Evolutionary conservation across 2,113 vertebrate genomes (phyloP).

Genomic region (Bos indicus): DNA sequence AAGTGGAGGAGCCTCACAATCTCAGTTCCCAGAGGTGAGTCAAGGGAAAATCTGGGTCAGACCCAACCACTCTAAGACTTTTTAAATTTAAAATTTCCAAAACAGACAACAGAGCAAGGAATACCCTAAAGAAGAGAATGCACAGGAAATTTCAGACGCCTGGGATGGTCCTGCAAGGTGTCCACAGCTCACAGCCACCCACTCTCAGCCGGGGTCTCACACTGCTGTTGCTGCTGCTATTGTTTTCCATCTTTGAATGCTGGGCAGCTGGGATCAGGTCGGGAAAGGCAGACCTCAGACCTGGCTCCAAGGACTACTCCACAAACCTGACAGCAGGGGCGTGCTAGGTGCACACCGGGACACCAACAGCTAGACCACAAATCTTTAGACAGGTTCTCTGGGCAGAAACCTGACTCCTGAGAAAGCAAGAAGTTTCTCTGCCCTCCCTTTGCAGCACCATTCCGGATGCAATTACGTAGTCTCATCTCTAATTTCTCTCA

Average conservation of each 20-base stretch:
- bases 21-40: neutral
- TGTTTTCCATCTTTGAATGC: neutral
- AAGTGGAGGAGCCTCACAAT: neutral
- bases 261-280: neutral
- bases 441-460: neutral
- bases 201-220: neutral
- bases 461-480: neutral
- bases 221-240: neutral
- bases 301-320: neutral
- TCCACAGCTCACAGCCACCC: neutral
- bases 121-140: neutral
- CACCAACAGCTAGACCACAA: neutral
- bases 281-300: neutral
- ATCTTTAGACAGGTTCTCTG: neutral
- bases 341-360: neutral
- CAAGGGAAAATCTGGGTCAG: neutral
- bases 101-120: neutral
- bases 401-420: neutral
- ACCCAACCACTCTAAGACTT: neutral
- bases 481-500: neutral
- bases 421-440: neutral
- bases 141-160: neutral
- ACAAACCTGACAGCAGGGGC: accelerated
- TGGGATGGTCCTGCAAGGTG: neutral
- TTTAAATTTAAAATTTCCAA: neutral